Conservation (phyloP, 2,888 invertebrate species). For the Pseudoips prasinana region DNA sequence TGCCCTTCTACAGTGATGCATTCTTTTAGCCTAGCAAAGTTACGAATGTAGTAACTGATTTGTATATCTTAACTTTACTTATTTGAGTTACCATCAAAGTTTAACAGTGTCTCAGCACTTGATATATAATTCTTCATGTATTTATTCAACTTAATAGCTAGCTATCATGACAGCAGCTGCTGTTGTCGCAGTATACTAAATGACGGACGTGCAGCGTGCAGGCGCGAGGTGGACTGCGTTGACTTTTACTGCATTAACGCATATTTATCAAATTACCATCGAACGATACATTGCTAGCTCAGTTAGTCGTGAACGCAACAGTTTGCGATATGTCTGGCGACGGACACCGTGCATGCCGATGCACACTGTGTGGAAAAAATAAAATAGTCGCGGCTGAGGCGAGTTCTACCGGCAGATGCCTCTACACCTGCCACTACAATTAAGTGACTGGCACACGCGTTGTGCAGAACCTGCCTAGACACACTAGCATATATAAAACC, state of each 20-base stretch:
- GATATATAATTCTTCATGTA: slow-evolving; percentile 24
- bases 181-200: slow-evolving; percentile 28
- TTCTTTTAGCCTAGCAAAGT: slow-evolving; percentile 39
- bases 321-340: slow-evolving; percentile 40
- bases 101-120: too few relatives aligned
- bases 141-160: slow-evolving; percentile 48
- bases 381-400: slow-evolving; percentile 53
- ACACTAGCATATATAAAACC: slow-evolving; percentile 19
- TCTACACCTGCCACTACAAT: slow-evolving; percentile 70
- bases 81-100: too few relatives aligned
- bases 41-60: slow-evolving; percentile 22
- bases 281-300: slow-evolving; percentile 51
- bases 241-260: slow-evolving; percentile 39
- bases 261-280: slow-evolving; percentile 37
- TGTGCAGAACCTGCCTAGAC: slow-evolving; percentile 41
- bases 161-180: slow-evolving; percentile 56
- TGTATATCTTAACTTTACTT: too few relatives aligned
- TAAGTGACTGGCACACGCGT: slow-evolving; percentile 61
- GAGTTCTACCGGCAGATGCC: slow-evolving; percentile 69
- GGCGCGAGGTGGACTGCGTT: too few relatives aligned
- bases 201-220: slow-evolving; percentile 44
- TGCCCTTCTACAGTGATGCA: slow-evolving; percentile 41
- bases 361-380: slow-evolving; percentile 49
- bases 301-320: slow-evolving; percentile 37
- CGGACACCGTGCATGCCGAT: slow-evolving; percentile 39